Conservation (phyloP, 2,797 vertebrate genomes). For the Melopsittacus undulatus region DNA sequence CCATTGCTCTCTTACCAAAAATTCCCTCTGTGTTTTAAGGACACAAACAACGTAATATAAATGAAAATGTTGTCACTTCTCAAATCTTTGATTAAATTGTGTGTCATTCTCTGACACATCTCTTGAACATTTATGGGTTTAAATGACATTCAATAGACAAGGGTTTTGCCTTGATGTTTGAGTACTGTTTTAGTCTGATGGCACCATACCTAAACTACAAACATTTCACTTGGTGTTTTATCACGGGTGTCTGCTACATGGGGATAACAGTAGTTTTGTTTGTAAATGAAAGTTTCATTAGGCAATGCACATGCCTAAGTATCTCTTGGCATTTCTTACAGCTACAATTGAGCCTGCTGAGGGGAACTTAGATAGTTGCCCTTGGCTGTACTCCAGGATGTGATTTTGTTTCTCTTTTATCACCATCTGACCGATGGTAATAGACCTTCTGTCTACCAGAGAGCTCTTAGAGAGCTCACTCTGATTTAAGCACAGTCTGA, state of each 20-base stretch:
- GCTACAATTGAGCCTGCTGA: not conserved
- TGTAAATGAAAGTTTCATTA: not conserved
- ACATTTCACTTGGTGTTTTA: not conserved
- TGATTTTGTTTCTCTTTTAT: slow-evolving; percentile 11
- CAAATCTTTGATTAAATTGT: not conserved
- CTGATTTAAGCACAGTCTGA: not conserved
- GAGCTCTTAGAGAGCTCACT: not conserved
- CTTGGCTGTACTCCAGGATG: slow-evolving; percentile 1
- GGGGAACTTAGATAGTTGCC: not conserved
- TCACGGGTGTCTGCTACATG: not conserved
- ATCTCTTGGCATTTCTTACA: not conserved
- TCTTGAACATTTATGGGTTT: not conserved
- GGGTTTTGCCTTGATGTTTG: not conserved
- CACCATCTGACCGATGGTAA: not conserved
- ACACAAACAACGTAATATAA: not conserved
- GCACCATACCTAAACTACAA: not conserved
- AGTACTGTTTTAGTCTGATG: not conserved
- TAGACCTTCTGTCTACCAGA: not conserved
- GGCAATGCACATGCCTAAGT: not conserved
- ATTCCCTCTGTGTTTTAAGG: not conserved
- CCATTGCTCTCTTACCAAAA: slow-evolving; percentile 2
- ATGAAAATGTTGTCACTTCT: not conserved
- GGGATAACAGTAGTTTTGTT: not conserved
- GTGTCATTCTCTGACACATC: not conserved
- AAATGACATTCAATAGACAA: not conserved